Evolutionary conservation across 2,797 vertebrate species (phyloP).

Genomic region (Hirundo rustica): DNA sequence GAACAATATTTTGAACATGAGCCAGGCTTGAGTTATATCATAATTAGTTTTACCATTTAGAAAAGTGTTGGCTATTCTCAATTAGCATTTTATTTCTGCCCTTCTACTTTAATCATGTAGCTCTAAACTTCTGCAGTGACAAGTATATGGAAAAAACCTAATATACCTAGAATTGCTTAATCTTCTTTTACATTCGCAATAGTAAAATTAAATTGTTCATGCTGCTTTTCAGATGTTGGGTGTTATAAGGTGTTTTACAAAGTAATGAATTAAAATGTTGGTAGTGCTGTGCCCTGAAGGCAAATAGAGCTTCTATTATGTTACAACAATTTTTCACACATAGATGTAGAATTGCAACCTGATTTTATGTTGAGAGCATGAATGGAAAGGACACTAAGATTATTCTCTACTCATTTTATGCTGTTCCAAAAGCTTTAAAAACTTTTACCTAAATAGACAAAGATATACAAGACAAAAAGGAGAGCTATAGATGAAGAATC

Average conservation of each 20-base stretch:
- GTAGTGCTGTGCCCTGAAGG: neutral
- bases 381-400: neutral
- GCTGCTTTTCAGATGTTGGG: neutral
- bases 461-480: neutral
- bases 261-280: conserved; percentile 14
- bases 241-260: conserved; percentile 6
- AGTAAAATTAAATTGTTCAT: conserved; percentile 33
- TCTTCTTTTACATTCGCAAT: neutral
- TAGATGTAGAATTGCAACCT: neutral
- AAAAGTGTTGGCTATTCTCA: neutral
- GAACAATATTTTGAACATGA: neutral
- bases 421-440: neutral
- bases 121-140: neutral
- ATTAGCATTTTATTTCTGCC: neutral
- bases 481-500: neutral
- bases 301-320: conserved; percentile 21
- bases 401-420: neutral
- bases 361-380: neutral
- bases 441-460: neutral
- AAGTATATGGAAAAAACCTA: neutral
- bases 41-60: neutral
- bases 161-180: neutral
- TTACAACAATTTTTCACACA: neutral
- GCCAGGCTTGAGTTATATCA: neutral
- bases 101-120: neutral